Percentiles rank a stretch among this genome's conserved stretches.
Conservation (phyloP, 2,797 vertebrate species). For the Alouatta caraya region DNA sequence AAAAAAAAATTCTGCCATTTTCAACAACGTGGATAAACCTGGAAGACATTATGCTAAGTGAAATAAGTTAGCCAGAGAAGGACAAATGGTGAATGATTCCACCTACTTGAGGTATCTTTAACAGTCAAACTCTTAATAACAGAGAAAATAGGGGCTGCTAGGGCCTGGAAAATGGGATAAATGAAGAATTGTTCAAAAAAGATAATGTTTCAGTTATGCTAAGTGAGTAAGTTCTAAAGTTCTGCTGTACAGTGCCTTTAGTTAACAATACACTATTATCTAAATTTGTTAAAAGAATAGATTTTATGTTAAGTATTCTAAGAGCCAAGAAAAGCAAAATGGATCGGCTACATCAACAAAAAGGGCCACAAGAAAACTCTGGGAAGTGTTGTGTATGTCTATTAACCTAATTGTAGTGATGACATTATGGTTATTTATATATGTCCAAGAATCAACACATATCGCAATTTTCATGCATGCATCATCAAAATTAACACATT, state of each 20-base stretch:
- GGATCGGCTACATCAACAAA: not conserved
- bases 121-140: not conserved
- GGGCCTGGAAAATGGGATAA: not conserved
- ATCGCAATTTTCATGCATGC: not conserved
- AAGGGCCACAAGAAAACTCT: not conserved
- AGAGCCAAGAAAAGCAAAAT: not conserved
- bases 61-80: not conserved
- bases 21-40: not conserved
- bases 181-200: not conserved
- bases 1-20: not conserved
- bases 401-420: not conserved
- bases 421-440: not conserved
- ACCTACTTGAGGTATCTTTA: not conserved
- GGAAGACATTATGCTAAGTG: not conserved
- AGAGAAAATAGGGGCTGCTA: not conserved
- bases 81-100: not conserved
- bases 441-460: not conserved
- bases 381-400: not conserved
- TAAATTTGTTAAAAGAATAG: not conserved
- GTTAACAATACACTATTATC: not conserved
- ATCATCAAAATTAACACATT: not conserved
- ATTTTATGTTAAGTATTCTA: not conserved
- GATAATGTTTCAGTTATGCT: not conserved
- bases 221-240: not conserved
- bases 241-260: not conserved